Conservation (phyloP, 1,140 invertebrate species). For the Zaprionus gabonicus region DNA sequence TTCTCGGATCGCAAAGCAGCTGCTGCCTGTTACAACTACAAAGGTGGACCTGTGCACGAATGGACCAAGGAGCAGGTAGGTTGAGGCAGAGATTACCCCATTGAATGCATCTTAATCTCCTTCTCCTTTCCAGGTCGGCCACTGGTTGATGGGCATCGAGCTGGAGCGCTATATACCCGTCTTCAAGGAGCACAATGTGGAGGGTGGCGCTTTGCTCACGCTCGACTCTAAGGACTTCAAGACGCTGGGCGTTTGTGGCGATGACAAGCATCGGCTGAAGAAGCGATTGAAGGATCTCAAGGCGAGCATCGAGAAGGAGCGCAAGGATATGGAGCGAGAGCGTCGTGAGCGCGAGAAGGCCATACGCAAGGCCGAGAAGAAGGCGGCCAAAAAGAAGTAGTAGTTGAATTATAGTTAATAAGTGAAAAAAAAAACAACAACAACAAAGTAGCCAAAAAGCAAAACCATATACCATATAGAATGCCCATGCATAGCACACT, state of each 20-base stretch:
- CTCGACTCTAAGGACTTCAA: slow-evolving; percentile 96
- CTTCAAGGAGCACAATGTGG: slow-evolving; percentile 93
- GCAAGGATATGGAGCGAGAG: slow-evolving; percentile 90
- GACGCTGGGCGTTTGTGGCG: slow-evolving; percentile 90
- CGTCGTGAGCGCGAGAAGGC: slow-evolving; percentile 91
- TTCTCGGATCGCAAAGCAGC: slow-evolving; percentile 81
- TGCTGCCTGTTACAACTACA: slow-evolving; percentile 87
- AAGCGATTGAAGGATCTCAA: slow-evolving; percentile 95
- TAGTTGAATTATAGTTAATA: slow-evolving; percentile 84
- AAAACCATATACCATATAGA: slow-evolving; percentile 64
- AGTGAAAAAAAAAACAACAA: slow-evolving; percentile 26
- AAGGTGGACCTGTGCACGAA: slow-evolving; percentile 89
- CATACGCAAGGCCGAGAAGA: slow-evolving; percentile 92
- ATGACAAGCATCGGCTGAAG: slow-evolving; percentile 93
- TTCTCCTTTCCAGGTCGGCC: slow-evolving; percentile 89
- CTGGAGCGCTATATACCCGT: slow-evolving; percentile 93
- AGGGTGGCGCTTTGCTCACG: slow-evolving; percentile 91
- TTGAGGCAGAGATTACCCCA: background rate
- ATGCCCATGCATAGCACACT: slow-evolving; percentile 56
- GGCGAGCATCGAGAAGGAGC: slow-evolving; percentile 91
- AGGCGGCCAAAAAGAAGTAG: slow-evolving; percentile 89
- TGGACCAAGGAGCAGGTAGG: slow-evolving; percentile 95
- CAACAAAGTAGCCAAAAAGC: slow-evolving; percentile 75
- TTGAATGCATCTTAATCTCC: background rate
- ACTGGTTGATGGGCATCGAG: slow-evolving; percentile 93